phyloP scores from a whole-genome alignment of 1,140 invertebrate genomes.

The Eubasilissa regina region DNA sequence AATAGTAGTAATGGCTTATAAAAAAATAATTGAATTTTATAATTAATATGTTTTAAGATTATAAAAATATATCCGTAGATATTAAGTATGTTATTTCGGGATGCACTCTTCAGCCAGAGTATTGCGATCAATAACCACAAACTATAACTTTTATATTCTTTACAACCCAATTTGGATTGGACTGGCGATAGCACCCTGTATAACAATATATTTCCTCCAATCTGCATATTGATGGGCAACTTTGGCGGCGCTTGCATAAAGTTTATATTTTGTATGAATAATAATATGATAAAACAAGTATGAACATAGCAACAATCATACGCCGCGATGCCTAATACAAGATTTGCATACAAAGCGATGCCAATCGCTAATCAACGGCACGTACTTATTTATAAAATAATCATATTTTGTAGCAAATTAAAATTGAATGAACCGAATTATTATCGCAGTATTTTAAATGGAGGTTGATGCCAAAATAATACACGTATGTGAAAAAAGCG shows the following conservation, averaged over 20 bases:
- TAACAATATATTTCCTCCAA: conserved; percentile 33
- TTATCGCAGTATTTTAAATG: no score
- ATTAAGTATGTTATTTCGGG: conserved; percentile 14
- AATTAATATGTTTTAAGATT: no score
- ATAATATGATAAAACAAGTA: conserved; percentile 21
- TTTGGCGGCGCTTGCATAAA: background rate
- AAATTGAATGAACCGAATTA: conserved; percentile 7
- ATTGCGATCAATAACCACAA: conserved; percentile 14
- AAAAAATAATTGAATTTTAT: no score
- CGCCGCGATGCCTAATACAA: conserved; percentile 39
- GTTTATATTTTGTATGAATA: conserved; percentile 18
- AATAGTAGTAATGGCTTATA: no score
- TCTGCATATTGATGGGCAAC: conserved; percentile 54
- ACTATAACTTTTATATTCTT: conserved; percentile 22
- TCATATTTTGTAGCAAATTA: conserved; percentile 27
- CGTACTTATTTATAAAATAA: conserved; percentile 30
- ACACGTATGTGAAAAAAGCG: no score
- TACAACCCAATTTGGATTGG: conserved; percentile 18
- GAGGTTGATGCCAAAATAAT: no score
- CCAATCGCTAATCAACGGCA: conserved; percentile 39
- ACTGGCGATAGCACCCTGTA: conserved; percentile 19
- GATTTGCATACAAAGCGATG: conserved; percentile 50
- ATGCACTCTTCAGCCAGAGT: conserved; percentile 25
- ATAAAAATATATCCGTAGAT: no score
- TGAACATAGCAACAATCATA: conserved; percentile 19